Conservation (phyloP, 1,140 invertebrate species). For the Philaenus spumarius region DNA sequence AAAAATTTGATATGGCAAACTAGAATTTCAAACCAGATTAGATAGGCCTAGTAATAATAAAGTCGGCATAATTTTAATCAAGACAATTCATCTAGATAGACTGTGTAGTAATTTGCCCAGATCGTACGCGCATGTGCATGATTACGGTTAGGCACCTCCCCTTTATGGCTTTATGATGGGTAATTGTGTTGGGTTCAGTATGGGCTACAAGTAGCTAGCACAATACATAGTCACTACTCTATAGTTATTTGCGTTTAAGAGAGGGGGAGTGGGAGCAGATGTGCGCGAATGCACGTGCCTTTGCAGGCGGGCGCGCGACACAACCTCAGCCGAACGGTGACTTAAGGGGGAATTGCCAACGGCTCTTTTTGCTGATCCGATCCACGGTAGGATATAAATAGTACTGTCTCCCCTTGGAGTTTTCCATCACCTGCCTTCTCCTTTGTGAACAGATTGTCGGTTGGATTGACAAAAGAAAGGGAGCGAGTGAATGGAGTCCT, state of each 20-base stretch:
- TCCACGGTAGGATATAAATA: not conserved
- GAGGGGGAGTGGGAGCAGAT: not conserved
- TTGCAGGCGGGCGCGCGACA: not conserved
- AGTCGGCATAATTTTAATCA: no score
- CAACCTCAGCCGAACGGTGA: not conserved
- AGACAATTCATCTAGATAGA: no score
- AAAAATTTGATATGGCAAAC: no score
- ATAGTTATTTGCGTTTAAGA: not conserved
- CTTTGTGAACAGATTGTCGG: not conserved
- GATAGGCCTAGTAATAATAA: no score
- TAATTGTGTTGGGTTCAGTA: no score
- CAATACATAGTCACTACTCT: no score
- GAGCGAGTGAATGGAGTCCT: not conserved
- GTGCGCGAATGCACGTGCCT: not conserved
- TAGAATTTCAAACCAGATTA: no score
- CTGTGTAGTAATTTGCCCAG: no score
- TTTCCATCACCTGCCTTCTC: not conserved
- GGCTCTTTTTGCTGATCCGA: slow-evolving; percentile 1
- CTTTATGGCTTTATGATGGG: no score
- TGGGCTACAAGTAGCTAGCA: no score
- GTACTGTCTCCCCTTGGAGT: not conserved
- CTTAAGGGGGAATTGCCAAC: not conserved
- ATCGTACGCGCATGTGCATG: no score
- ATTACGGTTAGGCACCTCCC: no score
- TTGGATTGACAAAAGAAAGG: not conserved